These are phyloP conservation scores for Tridacna crocea DNA, from an alignment of 2,888 invertebrate genomes.

Conservation along the genomic window DNA sequence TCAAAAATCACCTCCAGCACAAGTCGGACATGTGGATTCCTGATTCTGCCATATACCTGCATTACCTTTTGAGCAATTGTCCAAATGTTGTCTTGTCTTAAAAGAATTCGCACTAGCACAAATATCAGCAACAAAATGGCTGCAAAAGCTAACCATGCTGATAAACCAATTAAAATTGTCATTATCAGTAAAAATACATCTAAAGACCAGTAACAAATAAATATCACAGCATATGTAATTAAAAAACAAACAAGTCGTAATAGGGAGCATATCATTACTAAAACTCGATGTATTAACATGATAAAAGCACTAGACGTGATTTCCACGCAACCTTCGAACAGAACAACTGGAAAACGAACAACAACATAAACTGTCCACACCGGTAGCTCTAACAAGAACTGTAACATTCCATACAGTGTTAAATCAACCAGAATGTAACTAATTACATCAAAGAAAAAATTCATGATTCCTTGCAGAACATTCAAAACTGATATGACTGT, in stretches of 20 bases:
- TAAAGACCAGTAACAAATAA: slow-evolving; percentile 16
- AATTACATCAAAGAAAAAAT: not conserved
- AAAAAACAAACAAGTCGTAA: slow-evolving; percentile 2
- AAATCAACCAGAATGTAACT: slow-evolving; percentile 1
- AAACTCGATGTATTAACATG: not conserved
- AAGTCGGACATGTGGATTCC: not conserved
- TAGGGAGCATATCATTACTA: slow-evolving; percentile 4
- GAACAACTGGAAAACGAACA: slow-evolving; percentile 1
- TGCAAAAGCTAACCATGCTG: slow-evolving; percentile 11
- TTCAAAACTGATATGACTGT: not conserved
- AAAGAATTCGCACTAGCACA: not conserved
- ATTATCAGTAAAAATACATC: not conserved
- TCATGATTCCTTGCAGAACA: not conserved
- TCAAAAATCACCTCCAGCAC: not conserved
- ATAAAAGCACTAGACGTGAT: slow-evolving; percentile 7
- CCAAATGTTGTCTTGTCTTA: not conserved
- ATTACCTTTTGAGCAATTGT: not conserved
- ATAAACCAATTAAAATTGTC: slow-evolving; percentile 3
- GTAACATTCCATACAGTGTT: not conserved
- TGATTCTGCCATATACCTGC: not conserved
- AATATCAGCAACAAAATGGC: not conserved
- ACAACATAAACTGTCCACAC: not conserved
- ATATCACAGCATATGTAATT: slow-evolving; percentile 15
- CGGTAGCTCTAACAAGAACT: not conserved
- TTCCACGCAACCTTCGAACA: not conserved